A percentile compares a stretch with the other conserved stretches of the same genome.
phyloP scores from a whole-genome alignment of 2,888 invertebrate species.

The Nowickia ferox region DNA sequence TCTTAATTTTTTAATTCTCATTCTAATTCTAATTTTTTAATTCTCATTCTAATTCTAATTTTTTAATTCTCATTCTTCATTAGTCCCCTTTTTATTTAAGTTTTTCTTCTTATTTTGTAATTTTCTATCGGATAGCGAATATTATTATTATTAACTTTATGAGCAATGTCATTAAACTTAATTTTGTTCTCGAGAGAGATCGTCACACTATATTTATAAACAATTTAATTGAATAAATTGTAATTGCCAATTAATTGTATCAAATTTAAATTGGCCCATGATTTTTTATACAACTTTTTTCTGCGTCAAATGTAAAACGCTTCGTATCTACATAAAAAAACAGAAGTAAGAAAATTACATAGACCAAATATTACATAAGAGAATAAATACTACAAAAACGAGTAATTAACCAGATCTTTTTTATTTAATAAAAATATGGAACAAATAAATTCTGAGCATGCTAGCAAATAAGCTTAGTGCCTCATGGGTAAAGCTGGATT shows the following conservation, averaged over 20 bases:
- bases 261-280: not conserved
- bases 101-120: too few species aligned
- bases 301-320: slow-evolving; percentile 11
- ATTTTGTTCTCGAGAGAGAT: too few species aligned
- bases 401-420: not conserved
- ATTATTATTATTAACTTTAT: too few species aligned
- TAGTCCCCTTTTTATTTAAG: too few species aligned
- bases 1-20: too few species aligned
- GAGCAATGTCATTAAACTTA: too few species aligned
- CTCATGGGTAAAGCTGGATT: not conserved
- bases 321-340: slow-evolving; percentile 2
- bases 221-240: slow-evolving; percentile 31
- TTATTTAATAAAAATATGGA: not conserved
- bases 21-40: too few species aligned
- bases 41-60: too few species aligned
- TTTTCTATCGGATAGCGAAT: too few species aligned
- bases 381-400: not conserved
- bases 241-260: not conserved
- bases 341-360: slow-evolving; percentile 1
- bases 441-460: not conserved
- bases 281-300: not conserved
- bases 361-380: slow-evolving; percentile 51
- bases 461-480: too few species aligned
- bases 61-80: too few species aligned
- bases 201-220: not conserved